Evolutionary conservation across 2,888 invertebrate species (phyloP).

Genomic region (Palloptera scutellata): DNA sequence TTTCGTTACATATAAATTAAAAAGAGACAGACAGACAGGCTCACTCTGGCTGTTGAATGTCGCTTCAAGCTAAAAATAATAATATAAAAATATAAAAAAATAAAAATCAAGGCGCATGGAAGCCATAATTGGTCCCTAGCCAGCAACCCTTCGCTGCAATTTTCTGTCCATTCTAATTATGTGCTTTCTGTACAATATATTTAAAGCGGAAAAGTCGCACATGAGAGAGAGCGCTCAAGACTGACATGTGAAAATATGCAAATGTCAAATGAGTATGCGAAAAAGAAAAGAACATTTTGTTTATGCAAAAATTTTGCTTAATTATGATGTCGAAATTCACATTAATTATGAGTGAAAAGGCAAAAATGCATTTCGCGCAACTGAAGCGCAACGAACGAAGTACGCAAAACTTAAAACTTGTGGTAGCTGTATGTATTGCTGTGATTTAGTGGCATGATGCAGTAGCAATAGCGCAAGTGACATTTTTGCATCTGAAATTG

Average conservation of each 20-base stretch:
- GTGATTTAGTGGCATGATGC: constrained; percentile 21
- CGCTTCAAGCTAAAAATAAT: too few species aligned
- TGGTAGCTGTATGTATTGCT: not conserved
- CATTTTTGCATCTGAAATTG: constrained; percentile 15
- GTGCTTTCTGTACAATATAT: too few species aligned
- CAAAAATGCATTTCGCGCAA: constrained; percentile 6
- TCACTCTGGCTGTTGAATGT: too few species aligned
- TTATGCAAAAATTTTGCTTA: constrained; percentile 32
- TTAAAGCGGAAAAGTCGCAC: too few species aligned
- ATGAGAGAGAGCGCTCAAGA: too few species aligned
- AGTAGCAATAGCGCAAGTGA: not conserved
- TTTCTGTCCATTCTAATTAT: too few species aligned
- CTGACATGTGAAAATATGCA: constrained; percentile 3
- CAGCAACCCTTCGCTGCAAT: too few species aligned
- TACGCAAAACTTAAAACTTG: not conserved
- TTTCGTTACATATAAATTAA: too few species aligned
- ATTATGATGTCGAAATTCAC: constrained; percentile 56
- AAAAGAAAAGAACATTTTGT: not conserved
- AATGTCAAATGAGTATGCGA: not conserved
- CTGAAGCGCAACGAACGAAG: constrained; percentile 1
- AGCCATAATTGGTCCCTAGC: too few species aligned
- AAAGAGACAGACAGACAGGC: too few species aligned
- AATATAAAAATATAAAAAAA: too few species aligned
- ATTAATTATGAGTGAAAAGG: constrained; percentile 46
- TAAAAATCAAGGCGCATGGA: too few species aligned